phyloP scores from a whole-genome alignment of 2,797 vertebrate genomes.

The Loris lydekkerianus region DNA sequence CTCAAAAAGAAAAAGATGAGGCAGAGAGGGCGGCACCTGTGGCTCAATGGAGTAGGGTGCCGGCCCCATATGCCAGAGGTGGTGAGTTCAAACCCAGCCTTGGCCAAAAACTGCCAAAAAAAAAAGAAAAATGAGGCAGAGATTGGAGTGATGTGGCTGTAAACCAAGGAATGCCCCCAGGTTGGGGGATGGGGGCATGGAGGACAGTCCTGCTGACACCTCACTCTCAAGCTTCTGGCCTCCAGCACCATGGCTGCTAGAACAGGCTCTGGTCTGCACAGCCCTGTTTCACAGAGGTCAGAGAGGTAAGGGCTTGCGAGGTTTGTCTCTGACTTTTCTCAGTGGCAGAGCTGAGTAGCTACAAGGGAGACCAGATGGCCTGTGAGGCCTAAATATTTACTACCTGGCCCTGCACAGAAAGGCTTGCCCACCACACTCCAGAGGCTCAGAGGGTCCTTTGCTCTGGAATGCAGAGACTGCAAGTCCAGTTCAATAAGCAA shows the following conservation, averaged over 20 bases:
- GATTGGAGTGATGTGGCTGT: accelerated
- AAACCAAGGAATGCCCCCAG: background rate
- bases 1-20: too few species aligned
- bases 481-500: background rate
- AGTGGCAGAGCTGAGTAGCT: background rate
- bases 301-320: background rate
- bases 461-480: background rate
- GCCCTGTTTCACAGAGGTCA: background rate
- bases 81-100: too few species aligned
- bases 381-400: background rate
- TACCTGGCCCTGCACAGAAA: background rate
- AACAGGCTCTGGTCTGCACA: background rate
- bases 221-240: too few species aligned
- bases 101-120: too few species aligned
- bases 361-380: background rate
- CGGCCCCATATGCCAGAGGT: too few species aligned
- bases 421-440: background rate
- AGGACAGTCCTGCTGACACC: accelerated
- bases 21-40: too few species aligned
- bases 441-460: background rate
- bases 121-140: background rate
- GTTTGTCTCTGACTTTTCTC: background rate
- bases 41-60: too few species aligned
- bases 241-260: background rate
- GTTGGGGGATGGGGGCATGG: background rate